phyloP scores from a whole-genome alignment of 2,888 invertebrate species.

The Phyllotreta striolata region DNA sequence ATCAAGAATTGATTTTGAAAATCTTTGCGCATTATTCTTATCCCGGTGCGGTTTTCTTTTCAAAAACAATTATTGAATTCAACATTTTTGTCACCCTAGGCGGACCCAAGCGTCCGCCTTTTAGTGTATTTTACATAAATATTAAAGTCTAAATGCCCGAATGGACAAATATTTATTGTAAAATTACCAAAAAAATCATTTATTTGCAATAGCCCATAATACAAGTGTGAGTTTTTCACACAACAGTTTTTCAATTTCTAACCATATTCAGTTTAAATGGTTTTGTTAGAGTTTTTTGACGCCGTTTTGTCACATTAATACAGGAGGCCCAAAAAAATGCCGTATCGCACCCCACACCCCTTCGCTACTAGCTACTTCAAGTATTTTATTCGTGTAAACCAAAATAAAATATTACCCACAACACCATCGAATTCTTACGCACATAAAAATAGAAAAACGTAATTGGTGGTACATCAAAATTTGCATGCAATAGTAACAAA shows the following conservation, averaged over 20 bases:
- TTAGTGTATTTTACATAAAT: conserved; percentile 62
- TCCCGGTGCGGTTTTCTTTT: conserved; percentile 38
- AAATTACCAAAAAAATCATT: conserved; percentile 60
- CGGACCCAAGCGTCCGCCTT: conserved; percentile 25
- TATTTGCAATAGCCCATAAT: conserved; percentile 62
- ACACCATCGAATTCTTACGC: neutral
- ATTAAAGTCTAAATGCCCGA: conserved; percentile 62
- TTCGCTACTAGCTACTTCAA: conserved; percentile 5
- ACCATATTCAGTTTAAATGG: conserved; percentile 52
- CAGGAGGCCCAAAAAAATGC: conserved; percentile 53
- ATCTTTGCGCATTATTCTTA: conserved; percentile 34
- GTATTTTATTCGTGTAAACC: neutral
- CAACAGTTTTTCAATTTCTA: conserved; percentile 54
- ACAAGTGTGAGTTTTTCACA: conserved; percentile 50
- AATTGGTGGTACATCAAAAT: conserved; percentile 1
- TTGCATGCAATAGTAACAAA: conserved; percentile 13
- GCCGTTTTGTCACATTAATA: conserved; percentile 41
- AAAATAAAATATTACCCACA: too few species aligned
- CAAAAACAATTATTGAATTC: conserved; percentile 51
- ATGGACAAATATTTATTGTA: conserved; percentile 63
- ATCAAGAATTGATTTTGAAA: conserved; percentile 50
- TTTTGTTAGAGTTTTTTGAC: conserved; percentile 51
- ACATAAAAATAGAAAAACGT: conserved; percentile 5
- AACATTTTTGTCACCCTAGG: conserved; percentile 51
- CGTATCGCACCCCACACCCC: conserved; percentile 23